These are phyloP conservation scores for Oryzias dopingdopingensis DNA, from an alignment of 2,797 vertebrate genomes.

Conservation along the genomic window DNA sequence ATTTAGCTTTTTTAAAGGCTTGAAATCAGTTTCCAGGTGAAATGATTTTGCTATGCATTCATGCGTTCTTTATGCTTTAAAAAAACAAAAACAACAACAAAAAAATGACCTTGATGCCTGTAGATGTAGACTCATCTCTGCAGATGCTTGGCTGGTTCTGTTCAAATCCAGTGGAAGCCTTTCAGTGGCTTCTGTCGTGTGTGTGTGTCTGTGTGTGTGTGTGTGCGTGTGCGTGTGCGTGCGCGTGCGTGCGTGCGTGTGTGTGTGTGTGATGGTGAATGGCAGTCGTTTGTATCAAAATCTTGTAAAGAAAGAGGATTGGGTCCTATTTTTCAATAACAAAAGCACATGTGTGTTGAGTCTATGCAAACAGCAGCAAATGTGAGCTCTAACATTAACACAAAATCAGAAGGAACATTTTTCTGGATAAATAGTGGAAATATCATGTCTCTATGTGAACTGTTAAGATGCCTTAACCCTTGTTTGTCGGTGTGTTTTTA, in stretches of 20 bases:
- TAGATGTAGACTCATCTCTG: slow-evolving; percentile 85
- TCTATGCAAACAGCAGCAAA: slow-evolving; percentile 87
- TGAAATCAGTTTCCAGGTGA: slow-evolving; percentile 76
- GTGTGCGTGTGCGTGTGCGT: slow-evolving; percentile 28
- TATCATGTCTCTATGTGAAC: slow-evolving; percentile 66
- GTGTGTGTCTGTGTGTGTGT: slow-evolving; percentile 35
- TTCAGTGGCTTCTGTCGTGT: slow-evolving; percentile 54
- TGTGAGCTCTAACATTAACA: slow-evolving; percentile 57
- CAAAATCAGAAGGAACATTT: slow-evolving; percentile 42
- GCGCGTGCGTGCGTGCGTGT: not conserved
- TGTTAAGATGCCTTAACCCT: slow-evolving; percentile 79
- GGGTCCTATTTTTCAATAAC: slow-evolving; percentile 73
- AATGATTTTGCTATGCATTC: slow-evolving; percentile 90
- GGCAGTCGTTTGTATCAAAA: slow-evolving; percentile 59
- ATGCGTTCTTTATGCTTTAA: slow-evolving; percentile 91
- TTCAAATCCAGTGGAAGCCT: slow-evolving; percentile 76
- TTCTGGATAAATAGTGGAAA: slow-evolving; percentile 38
- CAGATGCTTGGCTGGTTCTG: slow-evolving; percentile 74
- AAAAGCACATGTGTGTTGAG: slow-evolving; percentile 81
- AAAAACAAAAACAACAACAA: slow-evolving; percentile 59
- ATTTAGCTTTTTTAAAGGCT: slow-evolving; percentile 50
- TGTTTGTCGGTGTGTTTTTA: slow-evolving; percentile 65
- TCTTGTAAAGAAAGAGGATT: slow-evolving; percentile 67
- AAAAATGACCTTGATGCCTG: slow-evolving; percentile 87
- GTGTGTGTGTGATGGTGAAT: slow-evolving; percentile 24